Evolutionary conservation across 2,113 vertebrate genomes (phyloP).

Genomic region (Cinclus cinclus): DNA sequence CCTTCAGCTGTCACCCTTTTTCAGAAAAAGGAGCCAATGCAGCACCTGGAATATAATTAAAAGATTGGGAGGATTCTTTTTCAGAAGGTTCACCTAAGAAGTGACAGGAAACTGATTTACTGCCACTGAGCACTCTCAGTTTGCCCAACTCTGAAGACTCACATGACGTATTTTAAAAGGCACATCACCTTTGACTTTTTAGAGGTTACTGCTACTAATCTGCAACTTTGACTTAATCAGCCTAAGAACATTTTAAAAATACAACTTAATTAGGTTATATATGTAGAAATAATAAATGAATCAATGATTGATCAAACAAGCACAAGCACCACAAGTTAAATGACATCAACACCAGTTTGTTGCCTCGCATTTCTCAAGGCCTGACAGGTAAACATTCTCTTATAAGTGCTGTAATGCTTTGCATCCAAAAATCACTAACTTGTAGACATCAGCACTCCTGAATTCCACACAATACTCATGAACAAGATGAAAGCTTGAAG

Average conservation of each 20-base stretch:
- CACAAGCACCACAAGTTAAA: not conserved
- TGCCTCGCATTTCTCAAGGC: slow-evolving; percentile 20
- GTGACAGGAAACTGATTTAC: not conserved
- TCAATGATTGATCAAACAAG: not conserved
- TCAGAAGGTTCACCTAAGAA: not conserved
- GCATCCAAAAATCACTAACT: not conserved
- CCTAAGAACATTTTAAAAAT: not conserved
- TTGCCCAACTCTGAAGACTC: not conserved
- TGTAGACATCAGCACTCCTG: not conserved
- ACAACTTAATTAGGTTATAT: not conserved
- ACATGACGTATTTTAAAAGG: not conserved
- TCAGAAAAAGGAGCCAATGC: not conserved
- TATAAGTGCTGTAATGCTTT: not conserved
- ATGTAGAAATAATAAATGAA: not conserved
- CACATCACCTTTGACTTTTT: not conserved
- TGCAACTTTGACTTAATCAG: not conserved
- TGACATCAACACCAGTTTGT: not conserved
- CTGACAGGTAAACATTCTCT: not conserved
- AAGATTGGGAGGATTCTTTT: not conserved
- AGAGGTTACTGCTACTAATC: not conserved
- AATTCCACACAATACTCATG: not conserved
- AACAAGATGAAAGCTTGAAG: not conserved
- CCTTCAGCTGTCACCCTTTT: not conserved
- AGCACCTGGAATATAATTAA: slow-evolving; percentile 13
- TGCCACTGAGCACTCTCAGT: not conserved